Percentiles rank a stretch among this genome's conserved stretches.
phyloP scores from a whole-genome alignment of 2,113 vertebrate species.

The Strix uralensis region DNA sequence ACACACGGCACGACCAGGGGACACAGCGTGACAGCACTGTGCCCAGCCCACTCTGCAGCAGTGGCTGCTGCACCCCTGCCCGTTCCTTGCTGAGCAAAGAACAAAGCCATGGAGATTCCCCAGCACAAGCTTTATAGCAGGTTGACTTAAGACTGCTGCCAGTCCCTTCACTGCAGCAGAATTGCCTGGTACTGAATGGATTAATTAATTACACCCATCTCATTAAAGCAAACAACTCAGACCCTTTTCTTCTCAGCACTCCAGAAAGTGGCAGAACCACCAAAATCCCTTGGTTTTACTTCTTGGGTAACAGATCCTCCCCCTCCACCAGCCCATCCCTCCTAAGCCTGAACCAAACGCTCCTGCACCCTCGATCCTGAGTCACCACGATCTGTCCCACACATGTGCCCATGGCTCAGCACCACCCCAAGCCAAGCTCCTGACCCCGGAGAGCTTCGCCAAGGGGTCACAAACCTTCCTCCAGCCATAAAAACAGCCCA shows the following conservation, averaged over 20 bases:
- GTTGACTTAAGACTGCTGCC: not conserved
- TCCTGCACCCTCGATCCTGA: not conserved
- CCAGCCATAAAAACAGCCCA: not conserved
- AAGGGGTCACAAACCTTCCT: not conserved
- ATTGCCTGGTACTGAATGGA: not conserved
- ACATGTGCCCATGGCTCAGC: not conserved
- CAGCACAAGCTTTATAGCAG: rapidly evolving
- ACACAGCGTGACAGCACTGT: not conserved
- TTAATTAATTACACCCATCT: not conserved
- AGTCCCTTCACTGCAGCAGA: not conserved
- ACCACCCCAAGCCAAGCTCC: not conserved
- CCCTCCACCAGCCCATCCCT: not conserved
- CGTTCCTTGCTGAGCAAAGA: not conserved
- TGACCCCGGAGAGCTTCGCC: not conserved
- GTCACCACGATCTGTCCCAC: not conserved
- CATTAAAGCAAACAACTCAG: not conserved
- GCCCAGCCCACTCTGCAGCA: not conserved
- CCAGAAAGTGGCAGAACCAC: not conserved
- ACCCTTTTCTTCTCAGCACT: not conserved
- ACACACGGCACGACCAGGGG: not conserved
- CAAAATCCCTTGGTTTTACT: not conserved
- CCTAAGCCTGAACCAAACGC: not conserved
- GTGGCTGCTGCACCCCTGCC: not conserved
- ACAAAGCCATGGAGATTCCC: not conserved
- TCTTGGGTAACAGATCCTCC: not conserved